Conservation (phyloP, 2,888 invertebrate species). For the Cylindroiulus punctatus region DNA sequence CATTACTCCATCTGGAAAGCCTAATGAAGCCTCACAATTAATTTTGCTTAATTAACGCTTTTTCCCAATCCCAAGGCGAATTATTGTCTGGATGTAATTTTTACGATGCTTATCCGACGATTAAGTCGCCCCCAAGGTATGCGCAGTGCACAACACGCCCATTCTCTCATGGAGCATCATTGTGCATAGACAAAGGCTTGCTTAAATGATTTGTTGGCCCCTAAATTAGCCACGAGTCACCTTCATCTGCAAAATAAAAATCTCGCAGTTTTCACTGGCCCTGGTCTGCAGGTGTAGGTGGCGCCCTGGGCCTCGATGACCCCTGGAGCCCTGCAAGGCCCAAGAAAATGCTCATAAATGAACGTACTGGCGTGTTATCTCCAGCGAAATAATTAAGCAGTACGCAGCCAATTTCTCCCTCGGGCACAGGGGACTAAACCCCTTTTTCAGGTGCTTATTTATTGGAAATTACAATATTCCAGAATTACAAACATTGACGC, state of each 20-base stretch:
- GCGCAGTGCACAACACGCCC: background rate
- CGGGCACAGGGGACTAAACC: too few species aligned
- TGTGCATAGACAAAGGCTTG: background rate
- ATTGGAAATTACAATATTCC: too few species aligned
- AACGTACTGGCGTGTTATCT: background rate
- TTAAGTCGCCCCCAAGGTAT: constrained; percentile 30
- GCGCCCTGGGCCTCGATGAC: background rate
- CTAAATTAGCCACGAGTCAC: constrained; percentile 33
- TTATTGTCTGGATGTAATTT: constrained; percentile 5
- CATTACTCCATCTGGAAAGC: constrained; percentile 11
- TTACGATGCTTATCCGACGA: constrained; percentile 23
- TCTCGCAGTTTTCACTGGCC: background rate
- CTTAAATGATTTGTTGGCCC: constrained; percentile 15
- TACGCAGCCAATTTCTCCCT: too few species aligned
- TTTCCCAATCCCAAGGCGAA: background rate
- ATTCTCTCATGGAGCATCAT: background rate
- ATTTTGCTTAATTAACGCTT: constrained; percentile 41
- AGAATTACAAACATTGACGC: too few species aligned
- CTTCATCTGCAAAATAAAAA: constrained; percentile 6
- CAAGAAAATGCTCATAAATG: constrained; percentile 25
- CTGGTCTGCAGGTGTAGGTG: background rate
- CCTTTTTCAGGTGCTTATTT: too few species aligned
- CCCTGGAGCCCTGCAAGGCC: background rate
- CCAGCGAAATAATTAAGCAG: too few species aligned
- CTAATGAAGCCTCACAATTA: constrained; percentile 39